phyloP scores from a whole-genome alignment of 2,888 invertebrate species.

The Agrochola lota region DNA sequence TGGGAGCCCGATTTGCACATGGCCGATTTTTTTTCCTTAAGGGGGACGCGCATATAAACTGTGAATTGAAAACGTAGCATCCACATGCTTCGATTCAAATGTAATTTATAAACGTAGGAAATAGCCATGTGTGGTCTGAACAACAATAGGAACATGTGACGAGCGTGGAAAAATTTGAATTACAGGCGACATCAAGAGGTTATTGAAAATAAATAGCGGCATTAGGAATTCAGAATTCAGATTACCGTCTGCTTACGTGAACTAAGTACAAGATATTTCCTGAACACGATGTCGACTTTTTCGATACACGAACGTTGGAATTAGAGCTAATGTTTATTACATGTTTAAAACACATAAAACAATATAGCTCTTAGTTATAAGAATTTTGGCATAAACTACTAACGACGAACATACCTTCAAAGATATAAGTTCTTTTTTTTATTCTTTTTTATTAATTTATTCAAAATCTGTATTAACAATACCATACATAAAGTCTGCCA shows the following conservation, averaged over 20 bases:
- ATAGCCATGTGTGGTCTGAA: constrained; percentile 32
- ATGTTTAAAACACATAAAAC: constrained; percentile 28
- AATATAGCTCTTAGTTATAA: constrained; percentile 4
- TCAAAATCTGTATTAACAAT: no score
- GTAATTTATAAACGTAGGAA: constrained; percentile 53
- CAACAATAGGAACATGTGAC: constrained; percentile 53
- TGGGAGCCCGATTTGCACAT: no score
- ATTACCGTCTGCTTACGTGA: constrained; percentile 20
- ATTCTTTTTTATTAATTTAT: no score
- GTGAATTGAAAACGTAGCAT: constrained; percentile 13
- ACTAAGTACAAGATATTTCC: constrained; percentile 16
- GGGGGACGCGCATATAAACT: no score
- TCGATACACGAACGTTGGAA: constrained; percentile 4
- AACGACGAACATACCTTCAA: constrained; percentile 6
- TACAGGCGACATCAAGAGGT: constrained; percentile 31
- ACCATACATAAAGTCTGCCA: no score
- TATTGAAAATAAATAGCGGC: constrained; percentile 45
- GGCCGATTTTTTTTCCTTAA: no score
- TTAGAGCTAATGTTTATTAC: constrained; percentile 30
- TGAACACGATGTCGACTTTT: constrained; percentile 10
- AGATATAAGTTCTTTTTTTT: constrained; percentile 30
- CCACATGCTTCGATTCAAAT: constrained; percentile 41
- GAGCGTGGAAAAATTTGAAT: constrained; percentile 46
- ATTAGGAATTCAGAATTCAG: constrained; percentile 34
- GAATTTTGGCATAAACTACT: constrained; percentile 23